phyloP scores from a whole-genome alignment of 2,113 vertebrate species.

The Cyprinodon brontotheroides region DNA sequence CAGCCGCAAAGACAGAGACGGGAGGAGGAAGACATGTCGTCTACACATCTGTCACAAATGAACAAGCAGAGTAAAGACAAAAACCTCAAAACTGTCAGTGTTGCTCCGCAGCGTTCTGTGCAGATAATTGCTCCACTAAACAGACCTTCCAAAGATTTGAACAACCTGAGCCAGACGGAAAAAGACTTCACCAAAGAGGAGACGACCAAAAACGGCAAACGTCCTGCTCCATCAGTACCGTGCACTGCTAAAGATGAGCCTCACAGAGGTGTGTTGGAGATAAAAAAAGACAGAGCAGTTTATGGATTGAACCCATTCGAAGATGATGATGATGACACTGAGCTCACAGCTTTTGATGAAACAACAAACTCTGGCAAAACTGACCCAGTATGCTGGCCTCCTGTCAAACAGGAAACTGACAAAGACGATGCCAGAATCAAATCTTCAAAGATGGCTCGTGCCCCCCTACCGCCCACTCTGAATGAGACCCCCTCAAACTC shows the following conservation, averaged over 20 bases:
- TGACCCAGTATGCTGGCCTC: constrained; percentile 1
- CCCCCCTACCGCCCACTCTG: constrained; percentile 66
- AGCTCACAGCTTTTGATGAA: constrained; percentile 14
- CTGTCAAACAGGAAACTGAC: neutral
- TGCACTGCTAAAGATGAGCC: constrained; percentile 2
- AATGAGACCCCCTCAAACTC: neutral
- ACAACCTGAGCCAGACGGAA: constrained; percentile 3
- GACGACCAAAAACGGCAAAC: constrained; percentile 49
- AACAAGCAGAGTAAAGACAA: constrained; percentile 44
- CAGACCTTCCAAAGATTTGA: constrained; percentile 15
- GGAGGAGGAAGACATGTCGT: constrained; percentile 7
- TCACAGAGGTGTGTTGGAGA: neutral
- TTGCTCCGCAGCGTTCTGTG: constrained; percentile 40
- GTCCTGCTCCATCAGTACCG: constrained; percentile 64
- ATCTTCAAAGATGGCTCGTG: constrained; percentile 60
- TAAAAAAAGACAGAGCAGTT: constrained; percentile 1
- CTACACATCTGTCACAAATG: constrained; percentile 1
- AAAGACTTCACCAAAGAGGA: neutral
- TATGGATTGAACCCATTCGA: constrained; percentile 60
- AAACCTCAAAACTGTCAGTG: constrained; percentile 39
- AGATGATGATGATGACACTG: constrained; percentile 40
- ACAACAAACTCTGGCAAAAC: neutral
- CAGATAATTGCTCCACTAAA: constrained; percentile 36
- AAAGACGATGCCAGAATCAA: constrained; percentile 36
- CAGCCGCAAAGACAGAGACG: constrained; percentile 10